Evolutionary conservation across 2,888 invertebrate species (phyloP).

Genomic region (Drosophila antonietae): DNA sequence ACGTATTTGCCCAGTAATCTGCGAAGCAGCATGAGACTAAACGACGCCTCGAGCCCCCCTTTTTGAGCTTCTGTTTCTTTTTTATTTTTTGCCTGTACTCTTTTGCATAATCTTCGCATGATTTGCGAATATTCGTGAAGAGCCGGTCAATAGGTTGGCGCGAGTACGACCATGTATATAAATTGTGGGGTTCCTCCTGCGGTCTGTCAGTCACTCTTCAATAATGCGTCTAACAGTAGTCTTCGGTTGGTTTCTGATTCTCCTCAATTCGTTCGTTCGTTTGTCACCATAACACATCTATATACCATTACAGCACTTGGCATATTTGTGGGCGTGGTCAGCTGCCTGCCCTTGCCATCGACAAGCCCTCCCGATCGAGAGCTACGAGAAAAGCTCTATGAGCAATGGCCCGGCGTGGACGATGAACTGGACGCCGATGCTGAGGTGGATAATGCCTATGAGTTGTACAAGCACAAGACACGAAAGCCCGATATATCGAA

Average conservation of each 20-base stretch:
- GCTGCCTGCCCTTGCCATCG: constrained; percentile 3
- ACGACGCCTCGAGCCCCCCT: constrained; percentile 69
- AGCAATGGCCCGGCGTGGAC: constrained; percentile 40
- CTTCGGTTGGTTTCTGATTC: constrained; percentile 36
- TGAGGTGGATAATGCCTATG: constrained; percentile 59
- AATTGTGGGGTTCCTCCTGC: constrained; percentile 36
- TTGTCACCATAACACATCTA: neutral
- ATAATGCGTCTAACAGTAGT: constrained; percentile 30
- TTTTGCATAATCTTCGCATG: constrained; percentile 53
- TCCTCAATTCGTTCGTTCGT: neutral
- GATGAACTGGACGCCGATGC: constrained; percentile 63
- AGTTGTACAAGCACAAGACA: constrained; percentile 21
- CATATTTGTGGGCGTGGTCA: constrained; percentile 22
- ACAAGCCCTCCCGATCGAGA: neutral
- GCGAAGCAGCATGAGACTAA: constrained; percentile 47
- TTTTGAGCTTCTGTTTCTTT: constrained; percentile 26
- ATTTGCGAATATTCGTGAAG: constrained; percentile 18
- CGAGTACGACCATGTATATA: constrained; percentile 47
- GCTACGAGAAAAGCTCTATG: constrained; percentile 27
- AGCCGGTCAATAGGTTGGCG: constrained; percentile 40
- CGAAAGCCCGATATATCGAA: constrained; percentile 10
- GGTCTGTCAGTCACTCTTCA: constrained; percentile 47
- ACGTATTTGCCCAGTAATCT: constrained; percentile 62
- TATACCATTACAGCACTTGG: constrained; percentile 38
- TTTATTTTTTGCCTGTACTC: constrained; percentile 5